phyloP scores from a whole-genome alignment of 2,888 invertebrate genomes.

The Glaucopsyche alexis region DNA sequence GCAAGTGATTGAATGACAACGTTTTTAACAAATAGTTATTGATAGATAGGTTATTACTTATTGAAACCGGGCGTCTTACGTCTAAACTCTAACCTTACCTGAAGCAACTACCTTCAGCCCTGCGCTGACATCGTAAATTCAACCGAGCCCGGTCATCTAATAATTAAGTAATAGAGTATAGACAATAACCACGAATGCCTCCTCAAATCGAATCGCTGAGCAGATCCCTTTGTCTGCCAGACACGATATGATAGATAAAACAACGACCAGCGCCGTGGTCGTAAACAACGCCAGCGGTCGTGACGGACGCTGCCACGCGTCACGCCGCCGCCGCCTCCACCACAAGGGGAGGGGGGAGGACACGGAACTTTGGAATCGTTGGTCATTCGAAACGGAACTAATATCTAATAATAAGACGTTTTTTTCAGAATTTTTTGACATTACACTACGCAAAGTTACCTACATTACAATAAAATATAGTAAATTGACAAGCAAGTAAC shows the following conservation, averaged over 20 bases:
- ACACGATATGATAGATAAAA: conserved; percentile 24
- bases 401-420: too few relatives aligned
- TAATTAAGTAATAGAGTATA: conserved; percentile 1
- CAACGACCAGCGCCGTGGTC: not conserved
- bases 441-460: too few relatives aligned
- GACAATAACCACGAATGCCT: not conserved
- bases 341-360: not conserved
- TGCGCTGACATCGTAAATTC: not conserved
- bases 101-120: too few relatives aligned
- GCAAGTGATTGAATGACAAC: too few relatives aligned
- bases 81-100: too few relatives aligned
- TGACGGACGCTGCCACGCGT: conserved; percentile 19
- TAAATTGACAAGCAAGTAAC: too few relatives aligned
- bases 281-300: conserved; percentile 12
- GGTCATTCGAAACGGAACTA: too few relatives aligned
- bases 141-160: not conserved
- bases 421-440: too few relatives aligned
- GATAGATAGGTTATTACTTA: too few relatives aligned
- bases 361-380: not conserved
- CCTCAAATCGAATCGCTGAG: not conserved
- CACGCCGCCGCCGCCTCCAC: not conserved
- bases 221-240: conserved; percentile 15
- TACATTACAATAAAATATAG: too few relatives aligned
- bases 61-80: too few relatives aligned
- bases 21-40: too few relatives aligned